Evolutionary conservation across 2,888 invertebrate genomes (phyloP).

Genomic region (Elegia similella): DNA sequence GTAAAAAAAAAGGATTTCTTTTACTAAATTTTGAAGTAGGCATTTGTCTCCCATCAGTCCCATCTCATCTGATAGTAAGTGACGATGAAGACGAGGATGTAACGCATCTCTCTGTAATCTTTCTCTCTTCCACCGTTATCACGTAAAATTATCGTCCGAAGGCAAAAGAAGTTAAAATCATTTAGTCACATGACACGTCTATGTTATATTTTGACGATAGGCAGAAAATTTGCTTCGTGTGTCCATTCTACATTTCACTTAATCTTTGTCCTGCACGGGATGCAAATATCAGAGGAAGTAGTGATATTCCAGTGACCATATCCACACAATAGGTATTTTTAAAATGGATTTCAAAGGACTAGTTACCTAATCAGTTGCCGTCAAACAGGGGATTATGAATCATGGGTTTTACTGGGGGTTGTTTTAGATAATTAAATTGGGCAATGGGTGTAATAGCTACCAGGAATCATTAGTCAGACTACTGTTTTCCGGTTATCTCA

Average conservation of each 20-base stretch:
- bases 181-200: too few species aligned
- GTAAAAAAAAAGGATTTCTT: too few species aligned
- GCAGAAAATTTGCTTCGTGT: not conserved
- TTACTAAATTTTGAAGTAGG: too few species aligned
- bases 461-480: not conserved
- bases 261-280: slow-evolving; percentile 60
- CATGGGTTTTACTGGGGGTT: not conserved
- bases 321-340: slow-evolving; percentile 48
- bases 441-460: not conserved
- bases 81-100: too few species aligned
- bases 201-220: too few species aligned
- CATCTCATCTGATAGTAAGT: too few species aligned
- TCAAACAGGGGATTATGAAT: slow-evolving; percentile 1
- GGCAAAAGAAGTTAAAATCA: too few species aligned
- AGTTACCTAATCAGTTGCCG: slow-evolving; percentile 42
- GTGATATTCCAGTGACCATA: slow-evolving; percentile 57
- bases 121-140: too few species aligned
- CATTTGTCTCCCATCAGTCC: too few species aligned
- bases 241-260: slow-evolving; percentile 25
- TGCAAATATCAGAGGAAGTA: slow-evolving; percentile 66
- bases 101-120: too few species aligned
- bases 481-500: not conserved
- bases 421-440: slow-evolving; percentile 2
- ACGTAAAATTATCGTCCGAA: too few species aligned
- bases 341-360: slow-evolving; percentile 50